Evolutionary conservation across 2,113 vertebrate genomes (phyloP).

Genomic region (Phyllopteryx taeniolatus): DNA sequence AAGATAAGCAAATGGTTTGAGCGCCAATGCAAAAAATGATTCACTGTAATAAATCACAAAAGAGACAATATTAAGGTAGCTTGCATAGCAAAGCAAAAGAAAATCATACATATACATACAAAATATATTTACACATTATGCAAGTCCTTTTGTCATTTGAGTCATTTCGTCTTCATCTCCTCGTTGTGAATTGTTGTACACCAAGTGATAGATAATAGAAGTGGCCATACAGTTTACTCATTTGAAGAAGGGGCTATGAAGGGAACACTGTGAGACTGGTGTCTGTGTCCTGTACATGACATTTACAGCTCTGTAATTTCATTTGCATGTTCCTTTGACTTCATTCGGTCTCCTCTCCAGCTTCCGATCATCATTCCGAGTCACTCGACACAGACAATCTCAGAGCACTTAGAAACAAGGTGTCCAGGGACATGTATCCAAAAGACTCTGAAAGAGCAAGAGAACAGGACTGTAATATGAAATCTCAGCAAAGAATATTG

Average conservation of each 20-base stretch:
- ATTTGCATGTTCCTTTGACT: conserved; percentile 36
- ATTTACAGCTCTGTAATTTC: conserved; percentile 70
- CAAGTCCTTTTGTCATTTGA: conserved; percentile 65
- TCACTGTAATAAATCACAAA: conserved; percentile 73
- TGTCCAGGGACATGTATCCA: conserved; percentile 54
- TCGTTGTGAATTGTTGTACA: conserved; percentile 60
- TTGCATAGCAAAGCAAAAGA: conserved; percentile 78
- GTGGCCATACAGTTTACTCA: conserved; percentile 57
- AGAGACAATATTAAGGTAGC: conserved; percentile 63
- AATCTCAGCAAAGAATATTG: background rate
- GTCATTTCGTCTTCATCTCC: conserved; percentile 55
- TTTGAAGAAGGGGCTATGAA: conserved; percentile 51
- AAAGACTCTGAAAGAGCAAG: conserved; percentile 61
- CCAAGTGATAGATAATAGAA: conserved; percentile 67
- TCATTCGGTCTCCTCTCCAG: conserved; percentile 29
- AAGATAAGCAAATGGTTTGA: conserved; percentile 66
- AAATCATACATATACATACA: conserved; percentile 53
- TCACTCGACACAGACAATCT: conserved; percentile 54
- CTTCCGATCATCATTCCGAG: conserved; percentile 43
- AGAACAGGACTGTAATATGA: conserved; percentile 12
- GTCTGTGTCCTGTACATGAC: conserved; percentile 73
- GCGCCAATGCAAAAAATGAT: conserved; percentile 59
- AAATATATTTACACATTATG: conserved; percentile 76
- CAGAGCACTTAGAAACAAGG: conserved; percentile 56
- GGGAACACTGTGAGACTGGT: conserved; percentile 65